Evolutionary conservation across 2,113 vertebrate species (phyloP), one percentile per base, ranked within the genome.

Genomic region (Burhinus oedicnemus): DNA sequence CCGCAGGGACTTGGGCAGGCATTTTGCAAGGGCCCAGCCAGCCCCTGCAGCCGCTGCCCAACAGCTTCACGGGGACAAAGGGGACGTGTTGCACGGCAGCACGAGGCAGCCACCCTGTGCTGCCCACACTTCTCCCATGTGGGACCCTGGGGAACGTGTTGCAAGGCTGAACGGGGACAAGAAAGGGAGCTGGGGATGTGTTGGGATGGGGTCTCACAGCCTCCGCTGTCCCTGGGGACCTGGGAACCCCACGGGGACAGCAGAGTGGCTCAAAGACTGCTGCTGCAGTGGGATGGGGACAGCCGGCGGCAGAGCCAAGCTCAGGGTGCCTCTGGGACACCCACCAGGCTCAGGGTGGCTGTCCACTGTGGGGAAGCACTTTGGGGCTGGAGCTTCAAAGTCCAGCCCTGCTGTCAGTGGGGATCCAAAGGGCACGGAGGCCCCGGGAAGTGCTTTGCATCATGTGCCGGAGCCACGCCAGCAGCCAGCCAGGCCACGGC

Each of bases 401-500:
- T 83, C 32, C 88, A 57, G 29, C 86, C 68, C 14, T 44, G 95
- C 88, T 97, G 92, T 91, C 78, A 62, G n/a, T 14, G 68, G 45
- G 49, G 62, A 80, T 95, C 79, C 95, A 95, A 95, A 97, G 92
- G 86, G 92, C 90, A 34, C 13, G 0, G 15, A 5, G 21, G 4
- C 17, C 12, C 11, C 2, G 1, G 54, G 52, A 89, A 6, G 7
- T 8, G 72, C 51, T 27, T 89, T 57, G 54, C 12, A 4, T 40
- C 70, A 19, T 4, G 26, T 1, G 2, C 62, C 8, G 10, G 84
- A 78, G 54, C 83, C 0, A 0, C 2, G 44, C 87, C 94, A 91
- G 61, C 44, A 0, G 0, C 70, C 2, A 0, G 45, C 27, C 0
- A 2, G 32, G 79, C 36, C n/a, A 3, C 0, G 1, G 30, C 51